Conservation (phyloP, 2,797 vertebrate species). For the Geotrypetes seraphini region DNA sequence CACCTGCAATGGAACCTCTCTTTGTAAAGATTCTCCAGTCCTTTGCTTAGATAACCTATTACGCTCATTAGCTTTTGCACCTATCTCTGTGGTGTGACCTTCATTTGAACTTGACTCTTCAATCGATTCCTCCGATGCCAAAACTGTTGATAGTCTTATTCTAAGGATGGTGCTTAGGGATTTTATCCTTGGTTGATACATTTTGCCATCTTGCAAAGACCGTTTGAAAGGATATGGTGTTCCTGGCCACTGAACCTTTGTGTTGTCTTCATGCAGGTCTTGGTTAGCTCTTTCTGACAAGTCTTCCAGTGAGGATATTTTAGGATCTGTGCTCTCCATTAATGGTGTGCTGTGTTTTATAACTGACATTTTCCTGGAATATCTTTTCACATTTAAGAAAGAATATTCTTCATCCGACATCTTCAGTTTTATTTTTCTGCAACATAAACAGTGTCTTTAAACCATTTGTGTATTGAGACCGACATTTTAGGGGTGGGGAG, state of each 20-base stretch:
- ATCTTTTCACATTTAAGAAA: slow-evolving; percentile 20
- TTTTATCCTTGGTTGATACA: too few relatives aligned
- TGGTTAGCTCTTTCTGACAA: neutral
- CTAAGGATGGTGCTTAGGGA: slow-evolving; percentile 1
- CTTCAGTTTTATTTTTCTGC: neutral
- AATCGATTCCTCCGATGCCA: slow-evolving; percentile 19
- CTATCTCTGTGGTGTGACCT: neutral
- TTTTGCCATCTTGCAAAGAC: neutral
- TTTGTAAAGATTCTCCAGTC: neutral
- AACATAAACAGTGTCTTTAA: too few relatives aligned
- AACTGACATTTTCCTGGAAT: neutral
- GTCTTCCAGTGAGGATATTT: neutral
- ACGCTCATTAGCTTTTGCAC: neutral
- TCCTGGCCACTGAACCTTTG: slow-evolving; percentile 2
- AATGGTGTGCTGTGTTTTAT: slow-evolving; percentile 31
- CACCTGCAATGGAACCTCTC: neutral
- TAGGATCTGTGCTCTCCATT: slow-evolving; percentile 1
- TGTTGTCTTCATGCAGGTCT: slow-evolving; percentile 4
- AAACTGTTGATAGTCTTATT: slow-evolving; percentile 29
- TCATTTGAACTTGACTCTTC: neutral
- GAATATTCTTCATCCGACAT: slow-evolving; percentile 29
- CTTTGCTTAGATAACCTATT: neutral
- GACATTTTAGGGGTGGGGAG: too few relatives aligned
- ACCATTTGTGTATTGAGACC: too few relatives aligned
- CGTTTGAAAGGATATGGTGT: neutral